These are phyloP conservation scores for Apis cerana DNA, from an alignment of 1,140 invertebrate species.

Conservation along the genomic window DNA sequence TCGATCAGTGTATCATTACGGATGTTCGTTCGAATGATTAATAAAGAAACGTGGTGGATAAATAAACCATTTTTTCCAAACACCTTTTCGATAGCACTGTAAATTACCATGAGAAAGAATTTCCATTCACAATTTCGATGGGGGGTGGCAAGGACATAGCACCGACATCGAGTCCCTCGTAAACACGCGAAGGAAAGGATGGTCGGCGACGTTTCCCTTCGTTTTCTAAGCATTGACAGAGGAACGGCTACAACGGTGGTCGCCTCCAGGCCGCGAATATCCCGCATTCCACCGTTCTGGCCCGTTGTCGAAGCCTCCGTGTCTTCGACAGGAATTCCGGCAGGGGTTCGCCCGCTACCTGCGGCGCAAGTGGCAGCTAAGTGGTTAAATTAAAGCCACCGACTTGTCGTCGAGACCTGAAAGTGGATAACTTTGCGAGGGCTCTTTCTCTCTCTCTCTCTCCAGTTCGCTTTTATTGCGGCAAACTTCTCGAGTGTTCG, in stretches of 20 bases:
- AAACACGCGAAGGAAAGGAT: neutral
- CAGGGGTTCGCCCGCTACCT: conserved; percentile 11
- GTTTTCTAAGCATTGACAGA: conserved; percentile 3
- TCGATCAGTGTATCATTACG: too few species aligned
- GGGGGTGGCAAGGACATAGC: too few species aligned
- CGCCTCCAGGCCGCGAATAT: conserved; percentile 44
- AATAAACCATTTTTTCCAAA: too few species aligned
- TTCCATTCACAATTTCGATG: neutral
- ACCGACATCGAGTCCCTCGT: neutral
- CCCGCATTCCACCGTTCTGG: conserved; percentile 46
- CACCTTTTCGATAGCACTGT: too few species aligned
- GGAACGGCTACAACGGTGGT: neutral
- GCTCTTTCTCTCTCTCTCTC: neutral
- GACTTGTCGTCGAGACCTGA: conserved; percentile 26
- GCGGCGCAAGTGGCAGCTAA: conserved; percentile 51
- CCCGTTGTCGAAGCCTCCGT: conserved; percentile 42
- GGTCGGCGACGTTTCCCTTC: neutral
- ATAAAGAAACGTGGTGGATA: too few species aligned
- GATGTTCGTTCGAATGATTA: too few species aligned
- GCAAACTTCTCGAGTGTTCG: too few species aligned
- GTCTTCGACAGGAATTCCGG: conserved; percentile 57
- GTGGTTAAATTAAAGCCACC: conserved; percentile 64
- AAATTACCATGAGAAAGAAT: neutral
- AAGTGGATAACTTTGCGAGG: neutral
- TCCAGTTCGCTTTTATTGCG: neutral